Base-by-base conservation (phyloP, 2,113 vertebrate species). In the Gasterosteus nipponicus region DNA sequence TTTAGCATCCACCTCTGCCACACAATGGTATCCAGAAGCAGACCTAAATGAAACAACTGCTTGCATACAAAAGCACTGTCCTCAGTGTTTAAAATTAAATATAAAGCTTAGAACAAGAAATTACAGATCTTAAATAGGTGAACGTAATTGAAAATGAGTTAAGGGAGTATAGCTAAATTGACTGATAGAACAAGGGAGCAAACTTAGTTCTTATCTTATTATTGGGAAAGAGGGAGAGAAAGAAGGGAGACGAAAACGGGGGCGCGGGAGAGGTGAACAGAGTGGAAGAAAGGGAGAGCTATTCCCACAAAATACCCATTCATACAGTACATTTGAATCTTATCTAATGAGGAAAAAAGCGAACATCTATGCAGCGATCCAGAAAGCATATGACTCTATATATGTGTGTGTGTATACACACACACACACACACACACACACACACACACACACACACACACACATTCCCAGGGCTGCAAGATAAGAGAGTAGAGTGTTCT, bases 401-500 rank as follows among this genome's bases (percentile, higher is more conserved):
- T 73, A 62, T 80, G 90, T 66, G 41, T 49, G 8, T 19, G 19
- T 18, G 18, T 14, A 18, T 47, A 47, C 6, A 39, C 8, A 39
- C 8, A 39, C 8, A 39, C 8, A 39, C 8, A 57, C 47, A 74
- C 69, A 68, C 83, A 90, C 59, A 42, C 59, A 47, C 22, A 26
- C 22, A 26, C 22, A 26, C 22, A 26, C 22, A 26, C 22, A 26
- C 22, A 72, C 31, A 66, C 63, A 73, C 33, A 56, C 26, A 49
- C 31, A 42, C 14, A 15, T 70, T 87, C 75, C 72, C 82, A 86
- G 68, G 65, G 76, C 80, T 82, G 77, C 68, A 53, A 81, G 92
- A 92, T 92, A 91, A 91, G 88, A 88, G 90, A 78, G 68, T 73
- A 84, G 89, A 91, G 92, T 93, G 92, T 93, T 93, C 89, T 89